Percentiles rank a stretch among this genome's conserved stretches.
Evolutionary conservation across 2,113 vertebrate species (phyloP).

Genomic region (Notiomystis cincta): DNA sequence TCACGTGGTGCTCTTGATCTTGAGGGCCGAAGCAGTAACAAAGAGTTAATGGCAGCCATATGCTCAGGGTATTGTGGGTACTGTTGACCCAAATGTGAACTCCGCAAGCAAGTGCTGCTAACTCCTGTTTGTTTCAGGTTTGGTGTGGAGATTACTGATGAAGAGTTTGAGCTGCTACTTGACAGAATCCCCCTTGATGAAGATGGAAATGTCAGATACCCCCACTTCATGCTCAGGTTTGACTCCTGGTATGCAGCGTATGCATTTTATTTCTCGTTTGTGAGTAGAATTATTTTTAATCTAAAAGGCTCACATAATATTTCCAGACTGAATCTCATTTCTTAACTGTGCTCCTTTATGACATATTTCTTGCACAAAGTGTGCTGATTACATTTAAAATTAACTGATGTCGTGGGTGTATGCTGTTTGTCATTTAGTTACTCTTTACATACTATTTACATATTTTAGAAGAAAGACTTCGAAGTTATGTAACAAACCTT

Average conservation of each 20-base stretch:
- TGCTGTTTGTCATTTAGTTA: not conserved
- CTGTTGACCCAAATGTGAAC: conserved; percentile 82
- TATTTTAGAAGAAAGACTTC: not conserved
- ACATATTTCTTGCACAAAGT: not conserved
- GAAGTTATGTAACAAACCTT: not conserved
- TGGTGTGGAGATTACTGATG: conserved; percentile 81
- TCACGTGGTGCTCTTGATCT: conserved; percentile 80
- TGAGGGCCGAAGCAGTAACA: conserved; percentile 76
- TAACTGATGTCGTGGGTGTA: not conserved
- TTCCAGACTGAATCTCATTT: not conserved
- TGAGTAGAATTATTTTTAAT: conserved; percentile 26
- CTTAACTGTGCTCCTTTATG: not conserved
- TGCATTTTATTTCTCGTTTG: conserved; percentile 39
- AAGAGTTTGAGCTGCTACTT: conserved; percentile 86
- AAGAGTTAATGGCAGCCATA: conserved; percentile 92
- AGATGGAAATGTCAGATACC: conserved; percentile 79
- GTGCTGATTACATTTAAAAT: not conserved
- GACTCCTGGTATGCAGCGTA: conserved; percentile 23
- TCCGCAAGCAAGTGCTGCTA: conserved; percentile 70
- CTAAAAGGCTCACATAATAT: not conserved
- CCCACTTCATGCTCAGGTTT: conserved; percentile 61
- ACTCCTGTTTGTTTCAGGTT: conserved; percentile 77
- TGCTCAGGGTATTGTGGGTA: conserved; percentile 83
- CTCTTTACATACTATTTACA: not conserved
- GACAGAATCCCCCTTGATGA: conserved; percentile 79